A percentile compares a stretch with the other conserved stretches of the same genome.
Evolutionary conservation across 2,797 vertebrate genomes (phyloP).

Genomic region (Poeciliopsis gracilis): DNA sequence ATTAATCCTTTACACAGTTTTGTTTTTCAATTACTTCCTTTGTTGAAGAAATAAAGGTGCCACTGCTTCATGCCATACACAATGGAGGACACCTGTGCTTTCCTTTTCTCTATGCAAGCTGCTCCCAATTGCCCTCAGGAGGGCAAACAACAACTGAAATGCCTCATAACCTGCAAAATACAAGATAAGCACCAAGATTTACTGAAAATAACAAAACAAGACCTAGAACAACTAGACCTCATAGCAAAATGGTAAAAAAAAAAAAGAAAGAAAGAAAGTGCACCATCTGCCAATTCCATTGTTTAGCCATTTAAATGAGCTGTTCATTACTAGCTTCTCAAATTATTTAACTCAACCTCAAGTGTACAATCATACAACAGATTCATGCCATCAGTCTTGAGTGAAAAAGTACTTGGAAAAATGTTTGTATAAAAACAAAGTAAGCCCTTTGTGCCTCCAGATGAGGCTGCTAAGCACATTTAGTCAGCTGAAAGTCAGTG

Average conservation of each 20-base stretch:
- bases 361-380: background rate
- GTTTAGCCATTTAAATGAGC: background rate
- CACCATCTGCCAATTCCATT: background rate
- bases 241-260: background rate
- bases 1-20: slow-evolving; percentile 47
- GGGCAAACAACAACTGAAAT: slow-evolving; percentile 21
- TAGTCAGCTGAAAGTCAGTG: background rate
- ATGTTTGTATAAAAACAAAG: background rate
- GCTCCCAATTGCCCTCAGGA: slow-evolving; percentile 11
- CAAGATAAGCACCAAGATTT: slow-evolving; percentile 27
- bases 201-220: background rate
- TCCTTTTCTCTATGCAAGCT: slow-evolving; percentile 17
- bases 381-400: background rate
- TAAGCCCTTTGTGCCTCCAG: background rate
- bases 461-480: background rate
- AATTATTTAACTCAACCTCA: background rate
- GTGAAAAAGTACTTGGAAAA: background rate
- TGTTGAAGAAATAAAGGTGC: slow-evolving; percentile 46
- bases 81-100: slow-evolving; percentile 13
- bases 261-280: background rate
- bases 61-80: slow-evolving; percentile 11
- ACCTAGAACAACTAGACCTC: slow-evolving; percentile 8
- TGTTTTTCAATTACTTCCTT: slow-evolving; percentile 46
- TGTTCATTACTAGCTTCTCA: background rate
- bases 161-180: slow-evolving; percentile 11